These are phyloP conservation scores for Herpailurus yagouaroundi DNA, from an alignment of 2,113 vertebrate genomes.

Conservation along the genomic window DNA sequence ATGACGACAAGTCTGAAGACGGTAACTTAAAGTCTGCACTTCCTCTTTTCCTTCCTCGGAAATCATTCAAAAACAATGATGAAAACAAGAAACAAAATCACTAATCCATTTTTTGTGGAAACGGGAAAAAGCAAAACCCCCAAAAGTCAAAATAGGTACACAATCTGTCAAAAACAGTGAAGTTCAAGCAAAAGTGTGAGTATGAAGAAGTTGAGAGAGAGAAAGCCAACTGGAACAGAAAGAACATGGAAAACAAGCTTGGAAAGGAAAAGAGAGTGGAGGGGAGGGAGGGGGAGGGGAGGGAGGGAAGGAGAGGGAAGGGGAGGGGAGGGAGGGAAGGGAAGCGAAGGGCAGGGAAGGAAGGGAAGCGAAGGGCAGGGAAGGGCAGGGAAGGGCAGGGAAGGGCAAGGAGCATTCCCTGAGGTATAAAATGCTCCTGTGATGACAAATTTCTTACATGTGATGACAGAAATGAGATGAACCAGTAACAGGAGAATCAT, in stretches of 20 bases:
- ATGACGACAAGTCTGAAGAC: background rate
- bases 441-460: background rate
- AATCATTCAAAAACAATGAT: background rate
- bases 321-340: too few species aligned
- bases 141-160: background rate
- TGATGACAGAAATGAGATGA: background rate
- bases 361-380: accelerated
- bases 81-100: background rate
- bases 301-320: too few species aligned
- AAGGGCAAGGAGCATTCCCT: background rate
- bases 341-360: accelerated
- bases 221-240: background rate
- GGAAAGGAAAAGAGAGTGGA: background rate
- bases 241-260: background rate
- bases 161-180: background rate
- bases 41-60: background rate
- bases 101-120: background rate
- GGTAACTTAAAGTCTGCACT: background rate
- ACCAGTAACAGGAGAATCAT: background rate
- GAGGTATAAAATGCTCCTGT: background rate
- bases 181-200: background rate
- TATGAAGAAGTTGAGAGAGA: background rate
- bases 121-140: background rate
- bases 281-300: too few species aligned
- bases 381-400: too few species aligned